Evolutionary conservation across 1,140 invertebrate genomes (phyloP).

Genomic region (Theocolax elegans): DNA sequence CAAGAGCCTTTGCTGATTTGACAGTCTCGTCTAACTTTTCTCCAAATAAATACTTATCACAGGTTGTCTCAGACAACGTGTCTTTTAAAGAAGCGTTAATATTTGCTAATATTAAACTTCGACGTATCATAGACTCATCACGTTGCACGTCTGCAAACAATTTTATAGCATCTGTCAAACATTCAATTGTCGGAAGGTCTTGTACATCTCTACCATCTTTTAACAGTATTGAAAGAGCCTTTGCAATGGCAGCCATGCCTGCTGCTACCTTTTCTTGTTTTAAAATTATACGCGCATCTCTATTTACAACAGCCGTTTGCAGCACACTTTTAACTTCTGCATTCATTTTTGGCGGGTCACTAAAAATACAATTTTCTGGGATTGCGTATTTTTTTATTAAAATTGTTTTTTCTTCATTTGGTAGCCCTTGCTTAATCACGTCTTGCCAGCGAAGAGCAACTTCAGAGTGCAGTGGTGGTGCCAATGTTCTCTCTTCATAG

Average conservation of each 20-base stretch:
- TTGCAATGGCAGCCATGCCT: background rate
- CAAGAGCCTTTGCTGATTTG: slow-evolving; percentile 30
- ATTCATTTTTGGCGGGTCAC: slow-evolving; percentile 31
- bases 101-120: slow-evolving; percentile 23
- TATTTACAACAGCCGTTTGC: background rate
- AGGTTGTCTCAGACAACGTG: slow-evolving; percentile 19
- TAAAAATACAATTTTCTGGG: slow-evolving; percentile 9
- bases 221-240: background rate
- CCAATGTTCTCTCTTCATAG: background rate
- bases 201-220: background rate
- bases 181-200: slow-evolving; percentile 14
- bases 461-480: background rate
- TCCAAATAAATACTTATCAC: slow-evolving; percentile 35
- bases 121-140: slow-evolving; percentile 16
- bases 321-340: background rate
- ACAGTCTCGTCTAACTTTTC: slow-evolving; percentile 43
- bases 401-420: slow-evolving; percentile 18
- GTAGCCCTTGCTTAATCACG: slow-evolving; percentile 10
- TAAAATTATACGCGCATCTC: slow-evolving; percentile 11
- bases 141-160: slow-evolving; percentile 25
- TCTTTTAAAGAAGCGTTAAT: slow-evolving; percentile 14
- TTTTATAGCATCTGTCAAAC: slow-evolving; percentile 19
- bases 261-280: slow-evolving; percentile 34
- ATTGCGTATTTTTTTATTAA: slow-evolving; percentile 30
- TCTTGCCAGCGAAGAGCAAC: slow-evolving; percentile 17